Evolutionary conservation across 2,113 vertebrate genomes (phyloP).

Genomic region (Spheniscus mendiculus): DNA sequence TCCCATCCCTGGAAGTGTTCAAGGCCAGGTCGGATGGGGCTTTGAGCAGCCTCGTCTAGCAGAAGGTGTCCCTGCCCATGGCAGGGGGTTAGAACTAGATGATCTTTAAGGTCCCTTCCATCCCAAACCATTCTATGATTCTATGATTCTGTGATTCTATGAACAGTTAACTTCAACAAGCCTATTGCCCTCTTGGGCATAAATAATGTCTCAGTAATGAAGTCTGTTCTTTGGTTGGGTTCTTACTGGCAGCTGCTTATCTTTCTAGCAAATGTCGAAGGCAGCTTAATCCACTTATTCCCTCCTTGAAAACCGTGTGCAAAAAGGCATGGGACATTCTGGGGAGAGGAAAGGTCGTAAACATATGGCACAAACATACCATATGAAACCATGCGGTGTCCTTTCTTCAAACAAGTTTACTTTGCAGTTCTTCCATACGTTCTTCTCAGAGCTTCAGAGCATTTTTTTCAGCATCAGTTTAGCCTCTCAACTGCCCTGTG

Average conservation of each 20-base stretch:
- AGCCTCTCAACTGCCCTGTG: not conserved
- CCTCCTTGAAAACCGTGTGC: not conserved
- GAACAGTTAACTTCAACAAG: not conserved
- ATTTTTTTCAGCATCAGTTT: not conserved
- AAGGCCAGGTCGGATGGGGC: too few species aligned
- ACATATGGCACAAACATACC: not conserved
- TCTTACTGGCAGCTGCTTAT: constrained; percentile 46
- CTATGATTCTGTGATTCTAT: too few species aligned
- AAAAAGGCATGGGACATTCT: not conserved
- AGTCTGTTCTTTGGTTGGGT: constrained; percentile 24
- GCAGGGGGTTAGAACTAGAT: too few species aligned
- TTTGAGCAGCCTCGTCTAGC: too few species aligned
- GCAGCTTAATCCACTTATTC: constrained; percentile 29
- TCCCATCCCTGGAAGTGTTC: too few species aligned
- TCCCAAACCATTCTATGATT: too few species aligned
- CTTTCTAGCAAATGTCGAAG: not conserved
- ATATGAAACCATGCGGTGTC: not conserved
- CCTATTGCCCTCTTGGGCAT: not conserved
- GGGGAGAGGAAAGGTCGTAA: not conserved
- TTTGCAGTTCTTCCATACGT: not conserved
- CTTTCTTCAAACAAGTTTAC: not conserved
- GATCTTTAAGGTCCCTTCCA: too few species aligned
- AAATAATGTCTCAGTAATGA: not conserved
- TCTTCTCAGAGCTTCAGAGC: not conserved
- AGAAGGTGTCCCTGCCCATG: too few species aligned